Percentiles rank a stretch among this genome's conserved stretches.
These are phyloP conservation scores for rabbit (Oryctolagus cuniculus) DNA, from an alignment of 2,113 vertebrate species.

Conservation along the genomic window mOryCun1.1 NC_091445.1:63615001-63615500, in stretches of 20 bases:
- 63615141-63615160: neutral
- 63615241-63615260: neutral
- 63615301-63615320: neutral
- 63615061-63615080: neutral
- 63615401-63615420: neutral
- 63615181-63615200: neutral
- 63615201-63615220: constrained; percentile 20
- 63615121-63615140: neutral
- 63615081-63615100: neutral
- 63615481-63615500: neutral
- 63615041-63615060: neutral
- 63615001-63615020: neutral
- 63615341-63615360: neutral
- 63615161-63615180: neutral
- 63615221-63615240: neutral
- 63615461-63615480: neutral
- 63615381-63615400: neutral
- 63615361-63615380: constrained; percentile 1
- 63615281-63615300: neutral
- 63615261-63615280: neutral
- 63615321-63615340: neutral
- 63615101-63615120: neutral
- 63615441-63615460: neutral
- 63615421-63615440: neutral
- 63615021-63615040: neutral